Percentiles rank a stretch among this genome's conserved stretches.
phyloP scores from a whole-genome alignment of 2,797 vertebrate species.

The Oreochromis grahami region DNA sequence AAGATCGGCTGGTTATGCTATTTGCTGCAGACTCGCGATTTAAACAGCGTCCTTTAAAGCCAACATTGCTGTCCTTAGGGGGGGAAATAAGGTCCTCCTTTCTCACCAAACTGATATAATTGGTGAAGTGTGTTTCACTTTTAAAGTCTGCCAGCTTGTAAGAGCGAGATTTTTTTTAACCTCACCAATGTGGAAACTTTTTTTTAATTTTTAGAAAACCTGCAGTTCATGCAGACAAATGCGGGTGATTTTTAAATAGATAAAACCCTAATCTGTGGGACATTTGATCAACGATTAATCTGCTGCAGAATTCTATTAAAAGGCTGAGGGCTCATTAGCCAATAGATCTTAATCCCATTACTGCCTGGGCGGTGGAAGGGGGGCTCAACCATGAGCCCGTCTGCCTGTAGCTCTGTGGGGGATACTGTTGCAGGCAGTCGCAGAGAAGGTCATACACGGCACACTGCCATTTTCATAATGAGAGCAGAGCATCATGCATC shows the following conservation, averaged over 20 bases:
- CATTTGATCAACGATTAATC: slow-evolving; percentile 76
- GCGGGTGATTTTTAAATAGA: slow-evolving; percentile 51
- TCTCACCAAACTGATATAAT: slow-evolving; percentile 30
- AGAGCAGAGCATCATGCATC: slow-evolving; percentile 66
- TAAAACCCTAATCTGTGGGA: slow-evolving; percentile 63
- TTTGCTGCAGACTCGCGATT: slow-evolving; percentile 22
- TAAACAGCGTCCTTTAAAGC: slow-evolving; percentile 40
- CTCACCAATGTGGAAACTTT: neutral
- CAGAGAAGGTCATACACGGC: slow-evolving; percentile 60
- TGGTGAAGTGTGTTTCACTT: slow-evolving; percentile 24
- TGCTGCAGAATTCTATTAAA: slow-evolving; percentile 74
- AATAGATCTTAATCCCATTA: slow-evolving; percentile 80
- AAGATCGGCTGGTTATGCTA: slow-evolving; percentile 18
- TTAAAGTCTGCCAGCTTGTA: neutral
- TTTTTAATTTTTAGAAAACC: neutral
- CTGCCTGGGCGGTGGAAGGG: slow-evolving; percentile 31
- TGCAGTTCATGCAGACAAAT: slow-evolving; percentile 34
- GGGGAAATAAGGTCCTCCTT: slow-evolving; percentile 13
- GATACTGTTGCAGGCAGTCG: slow-evolving; percentile 45
- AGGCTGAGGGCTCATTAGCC: slow-evolving; percentile 75
- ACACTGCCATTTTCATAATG: slow-evolving; percentile 75
- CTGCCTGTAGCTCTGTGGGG: slow-evolving; percentile 47
- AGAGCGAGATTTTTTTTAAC: neutral
- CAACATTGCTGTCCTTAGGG: neutral
- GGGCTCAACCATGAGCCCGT: slow-evolving; percentile 28